A percentile compares a stretch with the other conserved stretches of the same genome.
Evolutionary conservation across 2,888 invertebrate genomes (phyloP).

Genomic region (Acanthococcus lagerstroemiae): DNA sequence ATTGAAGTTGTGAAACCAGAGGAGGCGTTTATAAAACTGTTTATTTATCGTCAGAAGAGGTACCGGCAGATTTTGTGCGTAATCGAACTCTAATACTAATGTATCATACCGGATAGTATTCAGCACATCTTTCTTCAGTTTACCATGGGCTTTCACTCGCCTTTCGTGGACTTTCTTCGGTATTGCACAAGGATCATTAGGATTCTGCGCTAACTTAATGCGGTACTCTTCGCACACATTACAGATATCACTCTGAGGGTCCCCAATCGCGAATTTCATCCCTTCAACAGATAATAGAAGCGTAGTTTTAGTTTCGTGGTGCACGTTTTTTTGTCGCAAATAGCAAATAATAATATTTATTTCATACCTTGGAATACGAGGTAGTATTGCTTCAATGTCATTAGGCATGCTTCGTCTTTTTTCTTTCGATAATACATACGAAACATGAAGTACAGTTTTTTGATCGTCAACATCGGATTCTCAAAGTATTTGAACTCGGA

Average conservation of each 20-base stretch:
- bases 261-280: no score
- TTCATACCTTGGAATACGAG: no score
- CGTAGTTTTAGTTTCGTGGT: no score
- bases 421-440: not conserved
- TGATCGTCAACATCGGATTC: not conserved
- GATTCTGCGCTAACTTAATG: not conserved
- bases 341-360: no score
- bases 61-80: conserved; percentile 35
- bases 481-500: not conserved
- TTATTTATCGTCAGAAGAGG: conserved; percentile 33
- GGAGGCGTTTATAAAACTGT: conserved; percentile 35
- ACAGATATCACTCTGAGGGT: not conserved
- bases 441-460: not conserved
- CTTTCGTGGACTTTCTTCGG: not conserved
- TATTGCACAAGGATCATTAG: no score
- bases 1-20: conserved; percentile 35
- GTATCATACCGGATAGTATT: not conserved
- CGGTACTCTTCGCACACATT: not conserved
- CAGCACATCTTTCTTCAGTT: not conserved
- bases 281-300: no score
- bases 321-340: no score
- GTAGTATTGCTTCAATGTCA: not conserved
- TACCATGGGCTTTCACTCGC: not conserved
- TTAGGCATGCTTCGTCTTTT: not conserved
- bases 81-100: conserved; percentile 35